A percentile compares a stretch with the other conserved stretches of the same genome.
Evolutionary conservation across 2,888 invertebrate genomes (phyloP).

Genomic region (Orthosia gothica): DNA sequence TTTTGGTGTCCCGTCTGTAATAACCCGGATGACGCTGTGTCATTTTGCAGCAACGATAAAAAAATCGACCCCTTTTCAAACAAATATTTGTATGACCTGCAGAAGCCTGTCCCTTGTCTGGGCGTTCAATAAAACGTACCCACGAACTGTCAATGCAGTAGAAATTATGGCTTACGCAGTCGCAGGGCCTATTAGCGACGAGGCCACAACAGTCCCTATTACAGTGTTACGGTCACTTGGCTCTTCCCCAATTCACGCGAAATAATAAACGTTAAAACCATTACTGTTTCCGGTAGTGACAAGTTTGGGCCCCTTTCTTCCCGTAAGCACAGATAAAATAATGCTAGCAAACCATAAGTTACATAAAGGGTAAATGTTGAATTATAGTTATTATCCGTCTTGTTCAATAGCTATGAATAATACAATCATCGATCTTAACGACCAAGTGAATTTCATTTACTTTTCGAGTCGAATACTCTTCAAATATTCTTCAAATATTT

Average conservation of each 20-base stretch:
- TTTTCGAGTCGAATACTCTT: no score
- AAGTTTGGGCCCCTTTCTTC: conserved; percentile 11
- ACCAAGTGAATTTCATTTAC: not conserved
- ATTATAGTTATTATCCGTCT: not conserved
- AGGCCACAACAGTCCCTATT: conserved; percentile 36
- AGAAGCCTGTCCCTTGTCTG: not conserved
- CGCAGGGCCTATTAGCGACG: conserved; percentile 4
- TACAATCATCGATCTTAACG: not conserved
- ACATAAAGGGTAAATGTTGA: not conserved
- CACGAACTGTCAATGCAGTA: conserved; percentile 6
- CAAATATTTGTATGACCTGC: not conserved
- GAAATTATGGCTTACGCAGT: conserved; percentile 24
- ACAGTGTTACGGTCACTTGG: conserved; percentile 35
- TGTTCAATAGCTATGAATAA: not conserved
- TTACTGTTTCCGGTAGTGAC: conserved; percentile 44
- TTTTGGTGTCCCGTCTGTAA: not conserved
- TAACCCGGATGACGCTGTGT: not conserved
- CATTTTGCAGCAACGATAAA: not conserved
- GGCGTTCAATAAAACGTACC: not conserved
- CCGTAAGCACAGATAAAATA: no score
- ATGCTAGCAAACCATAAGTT: not conserved
- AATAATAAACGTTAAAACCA: conserved; percentile 46
- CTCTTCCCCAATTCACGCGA: conserved; percentile 40
- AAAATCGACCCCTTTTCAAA: not conserved
- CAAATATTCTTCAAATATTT: no score